Conservation (phyloP, 2,113 vertebrate genomes). For the Shinisaurus crocodilurus region DNA sequence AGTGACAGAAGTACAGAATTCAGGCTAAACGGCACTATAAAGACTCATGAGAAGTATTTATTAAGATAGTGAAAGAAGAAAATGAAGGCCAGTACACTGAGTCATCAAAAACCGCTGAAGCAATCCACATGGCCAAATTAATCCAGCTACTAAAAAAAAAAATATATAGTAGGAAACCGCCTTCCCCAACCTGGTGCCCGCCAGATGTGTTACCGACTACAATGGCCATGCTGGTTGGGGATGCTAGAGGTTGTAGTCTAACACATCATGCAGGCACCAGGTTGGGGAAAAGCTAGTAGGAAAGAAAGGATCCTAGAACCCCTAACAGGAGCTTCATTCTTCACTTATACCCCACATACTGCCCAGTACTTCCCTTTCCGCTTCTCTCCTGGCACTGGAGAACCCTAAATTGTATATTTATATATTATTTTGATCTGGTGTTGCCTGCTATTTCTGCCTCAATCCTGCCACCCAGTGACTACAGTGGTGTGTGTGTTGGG, state of each 20-base stretch:
- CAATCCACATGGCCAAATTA: background rate
- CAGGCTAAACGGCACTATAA: background rate
- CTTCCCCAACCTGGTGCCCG: no score
- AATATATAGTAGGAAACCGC: background rate
- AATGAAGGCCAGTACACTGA: background rate
- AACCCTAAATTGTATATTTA: background rate
- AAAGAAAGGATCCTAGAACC: background rate
- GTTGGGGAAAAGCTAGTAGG: no score
- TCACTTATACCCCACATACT: background rate
- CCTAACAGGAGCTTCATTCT: background rate
- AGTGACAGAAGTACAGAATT: background rate
- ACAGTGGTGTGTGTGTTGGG: background rate
- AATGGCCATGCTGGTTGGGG: no score
- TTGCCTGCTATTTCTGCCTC: constrained; percentile 61
- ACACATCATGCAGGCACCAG: no score
- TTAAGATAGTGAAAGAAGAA: background rate
- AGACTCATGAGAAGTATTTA: background rate
- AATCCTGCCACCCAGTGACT: constrained; percentile 69
- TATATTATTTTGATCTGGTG: constrained; percentile 41
- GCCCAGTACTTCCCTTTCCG: background rate
- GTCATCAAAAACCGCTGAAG: background rate
- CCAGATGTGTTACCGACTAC: no score
- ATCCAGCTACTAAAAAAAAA: background rate
- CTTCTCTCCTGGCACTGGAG: background rate
- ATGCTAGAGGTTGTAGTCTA: no score